Percentiles rank a stretch among this genome's conserved stretches.
These are phyloP conservation scores for Temnothorax unifasciatus DNA, from an alignment of 2,888 invertebrate genomes.

Conservation along the genomic window DNA sequence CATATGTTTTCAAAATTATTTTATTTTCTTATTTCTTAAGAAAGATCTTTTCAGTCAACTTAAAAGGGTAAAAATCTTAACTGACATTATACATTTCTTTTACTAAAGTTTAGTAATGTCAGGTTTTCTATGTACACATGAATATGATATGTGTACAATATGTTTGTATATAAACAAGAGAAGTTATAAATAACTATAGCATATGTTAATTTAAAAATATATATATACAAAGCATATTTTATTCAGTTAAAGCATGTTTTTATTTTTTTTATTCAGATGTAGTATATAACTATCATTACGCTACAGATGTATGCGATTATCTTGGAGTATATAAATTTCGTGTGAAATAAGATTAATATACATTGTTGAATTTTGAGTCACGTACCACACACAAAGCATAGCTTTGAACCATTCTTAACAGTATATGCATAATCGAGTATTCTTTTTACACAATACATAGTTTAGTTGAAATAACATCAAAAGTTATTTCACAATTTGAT, in stretches of 20 bases:
- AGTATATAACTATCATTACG: neutral
- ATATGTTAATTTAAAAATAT: neutral
- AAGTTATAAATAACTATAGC: neutral
- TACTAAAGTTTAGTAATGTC: slow-evolving; percentile 22
- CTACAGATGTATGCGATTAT: slow-evolving; percentile 6
- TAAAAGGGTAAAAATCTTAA: slow-evolving; percentile 6
- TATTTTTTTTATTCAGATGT: slow-evolving; percentile 32
- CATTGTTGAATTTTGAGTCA: slow-evolving; percentile 34
- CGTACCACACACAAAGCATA: slow-evolving; percentile 48
- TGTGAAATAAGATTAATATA: slow-evolving; percentile 12
- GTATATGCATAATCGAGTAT: slow-evolving; percentile 59
- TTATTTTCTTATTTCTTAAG: neutral
- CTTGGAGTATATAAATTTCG: slow-evolving; percentile 5
- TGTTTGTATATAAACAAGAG: slow-evolving; percentile 16
- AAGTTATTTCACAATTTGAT: slow-evolving; percentile 15
- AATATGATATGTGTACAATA: slow-evolving; percentile 12
- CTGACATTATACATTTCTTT: slow-evolving; percentile 35
- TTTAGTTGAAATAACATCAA: slow-evolving; percentile 23
- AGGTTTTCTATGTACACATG: slow-evolving; percentile 15
- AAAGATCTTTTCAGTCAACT: neutral
- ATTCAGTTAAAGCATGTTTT: neutral
- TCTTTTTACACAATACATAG: slow-evolving; percentile 62
- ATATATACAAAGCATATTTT: slow-evolving; percentile 11
- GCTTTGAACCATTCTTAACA: slow-evolving; percentile 46
- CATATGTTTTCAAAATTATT: neutral